Percentiles rank a stretch among this genome's conserved stretches.
Evolutionary conservation across 2,797 vertebrate genomes (phyloP).

Genomic region (Cuculus canorus): DNA sequence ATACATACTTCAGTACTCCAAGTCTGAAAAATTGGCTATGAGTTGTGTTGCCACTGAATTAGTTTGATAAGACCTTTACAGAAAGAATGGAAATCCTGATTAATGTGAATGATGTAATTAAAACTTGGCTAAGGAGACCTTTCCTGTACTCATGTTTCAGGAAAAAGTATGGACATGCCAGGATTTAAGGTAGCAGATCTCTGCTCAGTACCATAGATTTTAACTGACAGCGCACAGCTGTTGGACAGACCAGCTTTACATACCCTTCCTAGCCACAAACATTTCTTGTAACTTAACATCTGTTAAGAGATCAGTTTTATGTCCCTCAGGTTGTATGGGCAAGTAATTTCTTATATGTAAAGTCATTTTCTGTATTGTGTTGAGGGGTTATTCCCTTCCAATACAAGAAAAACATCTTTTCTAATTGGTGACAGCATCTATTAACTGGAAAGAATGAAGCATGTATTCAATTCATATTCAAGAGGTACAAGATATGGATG

Average conservation of each 20-base stretch:
- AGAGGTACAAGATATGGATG: background rate
- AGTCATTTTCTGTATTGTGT: background rate
- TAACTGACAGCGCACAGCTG: background rate
- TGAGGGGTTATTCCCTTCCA: background rate
- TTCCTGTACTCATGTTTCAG: background rate
- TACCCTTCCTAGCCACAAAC: background rate
- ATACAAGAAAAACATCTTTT: background rate
- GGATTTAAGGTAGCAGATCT: background rate
- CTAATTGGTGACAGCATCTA: background rate
- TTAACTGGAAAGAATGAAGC: background rate
- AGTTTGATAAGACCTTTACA: background rate
- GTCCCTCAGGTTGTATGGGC: background rate
- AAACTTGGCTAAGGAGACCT: background rate
- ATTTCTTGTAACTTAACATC: background rate
- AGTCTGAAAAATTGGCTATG: background rate
- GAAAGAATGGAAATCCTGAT: background rate
- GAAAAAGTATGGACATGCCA: background rate
- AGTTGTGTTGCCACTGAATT: background rate
- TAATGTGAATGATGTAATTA: background rate
- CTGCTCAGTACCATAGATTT: background rate
- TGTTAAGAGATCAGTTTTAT: background rate
- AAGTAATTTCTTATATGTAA: background rate
- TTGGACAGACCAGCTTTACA: background rate
- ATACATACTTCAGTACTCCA: background rate
- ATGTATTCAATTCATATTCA: background rate